Conservation (phyloP, 2,797 vertebrate genomes). For the Alca torda region DNA sequence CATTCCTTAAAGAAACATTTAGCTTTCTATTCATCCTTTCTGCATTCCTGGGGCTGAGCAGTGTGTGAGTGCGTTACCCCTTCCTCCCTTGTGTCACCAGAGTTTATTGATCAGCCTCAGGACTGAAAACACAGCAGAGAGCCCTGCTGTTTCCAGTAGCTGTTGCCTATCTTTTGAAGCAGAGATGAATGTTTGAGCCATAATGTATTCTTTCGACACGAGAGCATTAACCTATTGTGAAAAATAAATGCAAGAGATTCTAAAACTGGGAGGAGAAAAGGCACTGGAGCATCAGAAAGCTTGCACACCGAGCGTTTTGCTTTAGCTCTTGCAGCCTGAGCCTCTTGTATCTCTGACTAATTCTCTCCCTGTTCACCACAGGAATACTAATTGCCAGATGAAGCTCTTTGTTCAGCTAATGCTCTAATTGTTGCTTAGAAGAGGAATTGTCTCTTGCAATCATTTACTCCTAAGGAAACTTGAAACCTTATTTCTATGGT, state of each 20-base stretch:
- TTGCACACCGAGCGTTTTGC: background rate
- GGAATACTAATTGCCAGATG: slow-evolving; percentile 63
- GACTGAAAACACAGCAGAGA: slow-evolving; percentile 29
- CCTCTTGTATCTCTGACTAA: slow-evolving; percentile 32
- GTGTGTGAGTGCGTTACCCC: background rate
- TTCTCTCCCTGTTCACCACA: slow-evolving; percentile 30
- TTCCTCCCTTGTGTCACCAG: slow-evolving; percentile 12
- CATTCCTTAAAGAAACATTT: slow-evolving; percentile 47
- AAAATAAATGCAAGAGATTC: slow-evolving; percentile 39
- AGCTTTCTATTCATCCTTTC: slow-evolving; percentile 30
- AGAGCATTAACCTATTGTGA: slow-evolving; percentile 38
- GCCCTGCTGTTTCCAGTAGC: slow-evolving; percentile 46
- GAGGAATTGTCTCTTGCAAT: background rate
- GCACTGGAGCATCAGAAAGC: slow-evolving; percentile 16
- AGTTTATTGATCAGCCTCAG: slow-evolving; percentile 54
- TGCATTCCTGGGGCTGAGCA: slow-evolving; percentile 49
- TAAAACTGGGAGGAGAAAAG: slow-evolving; percentile 17
- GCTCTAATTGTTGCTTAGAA: slow-evolving; percentile 47
- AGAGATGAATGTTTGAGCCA: slow-evolving; percentile 29
- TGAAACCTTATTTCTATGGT: background rate
- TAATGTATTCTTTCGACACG: slow-evolving; percentile 18
- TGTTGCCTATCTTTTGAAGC: slow-evolving; percentile 57
- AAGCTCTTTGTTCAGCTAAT: slow-evolving; percentile 59
- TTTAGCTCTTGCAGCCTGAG: slow-evolving; percentile 13
- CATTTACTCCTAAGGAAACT: background rate